phyloP scores from a whole-genome alignment of 2,888 invertebrate species.

The Pseudococcus jackbeardsleyi region DNA sequence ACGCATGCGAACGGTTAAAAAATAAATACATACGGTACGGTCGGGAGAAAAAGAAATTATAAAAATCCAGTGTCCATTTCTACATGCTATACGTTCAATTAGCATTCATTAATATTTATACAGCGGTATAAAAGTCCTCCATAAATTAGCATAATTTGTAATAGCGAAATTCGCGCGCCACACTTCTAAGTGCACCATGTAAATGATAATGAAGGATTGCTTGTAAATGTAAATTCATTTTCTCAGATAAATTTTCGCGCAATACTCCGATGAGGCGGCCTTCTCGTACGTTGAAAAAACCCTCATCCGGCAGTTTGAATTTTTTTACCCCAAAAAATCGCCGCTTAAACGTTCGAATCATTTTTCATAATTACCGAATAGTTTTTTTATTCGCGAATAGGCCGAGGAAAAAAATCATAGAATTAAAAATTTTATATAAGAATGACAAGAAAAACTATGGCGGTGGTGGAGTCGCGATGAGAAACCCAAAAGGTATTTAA shows the following conservation, averaged over 20 bases:
- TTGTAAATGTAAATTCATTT: conserved; percentile 62
- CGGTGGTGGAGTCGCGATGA: conserved; percentile 14
- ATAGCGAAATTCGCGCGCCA: conserved; percentile 53
- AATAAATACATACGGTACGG: conserved; percentile 25
- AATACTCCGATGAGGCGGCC: conserved; percentile 1
- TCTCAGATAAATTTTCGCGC: conserved; percentile 49
- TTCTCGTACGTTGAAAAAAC: conserved; percentile 19
- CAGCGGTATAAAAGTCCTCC: conserved; percentile 62
- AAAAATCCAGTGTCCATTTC: conserved; percentile 61
- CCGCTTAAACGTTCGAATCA: conserved; percentile 54
- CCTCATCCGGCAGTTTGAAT: not conserved
- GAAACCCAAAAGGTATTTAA: conserved; percentile 60
- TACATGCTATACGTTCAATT: conserved; percentile 63
- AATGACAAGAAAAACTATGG: conserved; percentile 48
- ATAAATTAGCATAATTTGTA: conserved; percentile 62
- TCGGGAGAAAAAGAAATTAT: conserved; percentile 42
- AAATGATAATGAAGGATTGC: conserved; percentile 62
- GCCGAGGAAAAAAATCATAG: conserved; percentile 1
- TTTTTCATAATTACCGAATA: conserved; percentile 61
- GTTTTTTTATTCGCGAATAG: not conserved
- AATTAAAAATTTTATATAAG: conserved; percentile 54
- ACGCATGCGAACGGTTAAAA: not conserved
- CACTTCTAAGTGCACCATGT: conserved; percentile 56
- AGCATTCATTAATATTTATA: conserved; percentile 65
- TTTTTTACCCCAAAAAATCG: not conserved